Evolutionary conservation across 2,888 invertebrate species (phyloP).

Genomic region (Melolontha melolontha): DNA sequence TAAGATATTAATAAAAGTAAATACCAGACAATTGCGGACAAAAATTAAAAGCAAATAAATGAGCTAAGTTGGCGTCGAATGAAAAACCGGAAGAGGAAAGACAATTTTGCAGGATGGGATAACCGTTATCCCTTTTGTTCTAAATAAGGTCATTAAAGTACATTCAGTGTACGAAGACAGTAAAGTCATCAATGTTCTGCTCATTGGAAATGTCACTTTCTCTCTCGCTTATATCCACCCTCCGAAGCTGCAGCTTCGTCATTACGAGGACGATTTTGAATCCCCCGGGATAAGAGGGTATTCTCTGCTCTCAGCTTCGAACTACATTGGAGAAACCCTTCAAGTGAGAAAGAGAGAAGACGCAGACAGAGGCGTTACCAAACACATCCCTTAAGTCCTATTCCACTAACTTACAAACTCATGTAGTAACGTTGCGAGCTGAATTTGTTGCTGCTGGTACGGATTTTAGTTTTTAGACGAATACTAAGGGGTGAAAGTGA

Average conservation of each 20-base stretch:
- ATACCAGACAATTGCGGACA: background rate
- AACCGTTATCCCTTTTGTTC: constrained; percentile 25
- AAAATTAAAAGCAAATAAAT: constrained; percentile 10
- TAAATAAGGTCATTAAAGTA: constrained; percentile 28
- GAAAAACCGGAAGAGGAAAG: background rate
- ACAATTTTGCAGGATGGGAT: constrained; percentile 18
- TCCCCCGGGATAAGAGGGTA: constrained; percentile 45
- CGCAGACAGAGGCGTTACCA: constrained; percentile 25
- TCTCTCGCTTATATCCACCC: constrained; percentile 39
- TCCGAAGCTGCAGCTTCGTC: constrained; percentile 42
- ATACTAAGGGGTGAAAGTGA: background rate
- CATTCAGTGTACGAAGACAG: constrained; percentile 25
- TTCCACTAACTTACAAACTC: constrained; percentile 47
- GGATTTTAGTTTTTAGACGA: constrained; percentile 33
- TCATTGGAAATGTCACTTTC: constrained; percentile 46
- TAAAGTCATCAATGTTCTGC: constrained; percentile 33
- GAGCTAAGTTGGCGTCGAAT: background rate
- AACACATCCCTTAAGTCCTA: constrained; percentile 45
- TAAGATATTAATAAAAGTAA: constrained; percentile 1
- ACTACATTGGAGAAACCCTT: constrained; percentile 23
- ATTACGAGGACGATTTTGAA: constrained; percentile 47
- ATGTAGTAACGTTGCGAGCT: constrained; percentile 35
- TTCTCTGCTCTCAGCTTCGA: constrained; percentile 35
- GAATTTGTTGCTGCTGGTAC: constrained; percentile 32
- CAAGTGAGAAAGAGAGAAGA: constrained; percentile 8